Base-by-base conservation (phyloP, 1,140 invertebrate genomes). In the Alviniconcha marisindica region DNA sequence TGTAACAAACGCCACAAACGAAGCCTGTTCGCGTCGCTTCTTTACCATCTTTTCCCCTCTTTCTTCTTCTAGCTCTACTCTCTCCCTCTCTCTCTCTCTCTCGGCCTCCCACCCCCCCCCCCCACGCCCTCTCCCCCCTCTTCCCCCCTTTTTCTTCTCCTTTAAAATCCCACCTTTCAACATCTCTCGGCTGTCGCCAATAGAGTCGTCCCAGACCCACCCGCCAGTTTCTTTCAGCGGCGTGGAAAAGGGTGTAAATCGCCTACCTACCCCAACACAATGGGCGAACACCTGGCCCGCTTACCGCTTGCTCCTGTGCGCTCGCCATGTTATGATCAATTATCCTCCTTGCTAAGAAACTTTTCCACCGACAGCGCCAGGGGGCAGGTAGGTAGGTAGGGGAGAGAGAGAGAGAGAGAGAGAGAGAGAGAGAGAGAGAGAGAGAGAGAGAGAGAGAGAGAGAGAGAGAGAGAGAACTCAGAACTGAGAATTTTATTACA, bases 241-340 rank as follows among this genome's bases (percentile, higher is more conserved):
- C 36, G 71, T 74, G 42, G 71, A 44, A 74, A 40, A 28, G 71
- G 71, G 71, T 74, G 71, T 74, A 74, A 40, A 74, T 74, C 71
- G 71, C 36, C 36, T 74, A 74, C 71, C 71, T 74, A 74, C 71
- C 71, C 38, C 38, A 38, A 44, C 42, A 74, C 71, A 74, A 74
- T 74, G 42, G 71, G 14, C 42, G 36, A 74, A 74, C 71, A 74
- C 71, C 71, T 74, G 71, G 36, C 71, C 42, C 3, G 10, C 21
- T 40, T 40, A 10, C 14, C 3, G 14, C 38, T n/a, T n/a, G 0
- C 42, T n/a, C 71, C 38, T 40, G 36, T 38, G 15, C n/a, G 71
- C 36, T 74, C 71, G 71, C 71, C 71, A 42, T 74, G 42, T 42
- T 74, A 40, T 74, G 36, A 42, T 44, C 71, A 74, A 74, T 74